Evolutionary conservation across 2,797 vertebrate genomes (phyloP).

Genomic region (Rhinophrynus dorsalis): DNA sequence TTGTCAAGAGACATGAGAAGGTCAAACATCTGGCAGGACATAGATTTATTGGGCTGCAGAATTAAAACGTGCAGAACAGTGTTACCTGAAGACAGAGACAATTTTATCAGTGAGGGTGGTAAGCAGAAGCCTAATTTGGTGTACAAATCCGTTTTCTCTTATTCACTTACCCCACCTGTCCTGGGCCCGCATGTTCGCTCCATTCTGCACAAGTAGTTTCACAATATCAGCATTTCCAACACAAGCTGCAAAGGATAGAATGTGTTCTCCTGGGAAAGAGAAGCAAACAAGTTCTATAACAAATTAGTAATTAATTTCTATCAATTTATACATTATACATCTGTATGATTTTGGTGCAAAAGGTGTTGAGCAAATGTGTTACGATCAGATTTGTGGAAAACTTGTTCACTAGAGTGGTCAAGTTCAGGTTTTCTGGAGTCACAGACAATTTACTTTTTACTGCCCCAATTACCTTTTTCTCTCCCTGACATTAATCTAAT

Average conservation of each 20-base stretch:
- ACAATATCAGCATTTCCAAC: conserved; percentile 88
- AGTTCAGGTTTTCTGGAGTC: not conserved
- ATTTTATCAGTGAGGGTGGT: not conserved
- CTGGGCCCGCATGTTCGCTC: conserved; percentile 85
- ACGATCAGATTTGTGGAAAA: no score
- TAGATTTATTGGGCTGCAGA: conserved; percentile 85
- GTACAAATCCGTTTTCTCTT: not conserved
- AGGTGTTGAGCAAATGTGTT: not conserved
- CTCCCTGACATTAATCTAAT: no score
- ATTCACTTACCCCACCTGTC: conserved; percentile 81
- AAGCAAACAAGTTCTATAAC: not conserved
- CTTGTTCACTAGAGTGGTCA: no score
- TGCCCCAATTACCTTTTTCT: no score
- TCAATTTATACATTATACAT: not conserved
- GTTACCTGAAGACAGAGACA: conserved; percentile 75
- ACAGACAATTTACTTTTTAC: not conserved
- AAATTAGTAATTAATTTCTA: not conserved
- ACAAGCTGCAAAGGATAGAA: conserved; percentile 90
- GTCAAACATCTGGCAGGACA: conserved; percentile 86
- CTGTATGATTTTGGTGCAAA: not conserved
- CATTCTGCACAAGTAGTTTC: conserved; percentile 80
- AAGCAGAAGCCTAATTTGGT: not conserved
- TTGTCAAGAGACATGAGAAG: conserved; percentile 77
- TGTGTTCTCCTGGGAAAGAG: conserved; percentile 82
- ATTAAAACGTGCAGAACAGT: conserved; percentile 87